Base-by-base conservation (phyloP, 2,888 invertebrate genomes). In the Erebia ligea region DNA sequence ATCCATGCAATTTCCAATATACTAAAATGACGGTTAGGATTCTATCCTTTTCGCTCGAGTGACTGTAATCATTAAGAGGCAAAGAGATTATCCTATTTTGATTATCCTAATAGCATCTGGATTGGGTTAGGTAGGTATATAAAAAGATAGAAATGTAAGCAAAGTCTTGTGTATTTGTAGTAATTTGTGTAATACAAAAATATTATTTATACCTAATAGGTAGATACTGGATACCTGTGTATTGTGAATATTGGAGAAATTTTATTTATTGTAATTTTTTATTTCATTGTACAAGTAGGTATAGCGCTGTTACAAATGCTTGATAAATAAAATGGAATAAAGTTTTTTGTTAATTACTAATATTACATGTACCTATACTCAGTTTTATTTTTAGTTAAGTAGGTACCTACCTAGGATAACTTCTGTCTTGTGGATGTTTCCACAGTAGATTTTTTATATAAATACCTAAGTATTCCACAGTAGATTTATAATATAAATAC, bases 221-320 rank as follows among this genome's bases (percentile, higher is more conserved):
- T 42, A n/a, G n/a, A n/a, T n/a, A n/a, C n/a, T n/a, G n/a, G n/a
- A n/a, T n/a, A 42, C 10, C 11, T 13, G 11, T 5, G 48, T 52
- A 63, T 50, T 25, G 48, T 73, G 68, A 69, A 67, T 70, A 69
- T 75, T 70, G 25, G 66, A 62, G 19, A 59, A 70, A 67, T 62
- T 68, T 78, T 77, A 75, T 75, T 70, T 73, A 76, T 77, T 77
- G 74, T 40, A 52, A 19, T 34, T 52, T 77, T 77, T 76, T 81
- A 77, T 79, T 79, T 80, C 78, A 57, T 56, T 48, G 19, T 54
- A 54, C 34, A 17, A 11, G 40, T 71, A 61, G n/a, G n/a, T 69
- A 62, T 80, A 78, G 80, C 76, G 84, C 84, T 88, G 87, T 84
- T 88, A 86, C 83, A 83, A 83, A 85, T 84, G 87, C 87, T 88